These are phyloP conservation scores for Cathartes aura DNA, from an alignment of 2,113 vertebrate genomes.

Conservation along the genomic window DNA sequence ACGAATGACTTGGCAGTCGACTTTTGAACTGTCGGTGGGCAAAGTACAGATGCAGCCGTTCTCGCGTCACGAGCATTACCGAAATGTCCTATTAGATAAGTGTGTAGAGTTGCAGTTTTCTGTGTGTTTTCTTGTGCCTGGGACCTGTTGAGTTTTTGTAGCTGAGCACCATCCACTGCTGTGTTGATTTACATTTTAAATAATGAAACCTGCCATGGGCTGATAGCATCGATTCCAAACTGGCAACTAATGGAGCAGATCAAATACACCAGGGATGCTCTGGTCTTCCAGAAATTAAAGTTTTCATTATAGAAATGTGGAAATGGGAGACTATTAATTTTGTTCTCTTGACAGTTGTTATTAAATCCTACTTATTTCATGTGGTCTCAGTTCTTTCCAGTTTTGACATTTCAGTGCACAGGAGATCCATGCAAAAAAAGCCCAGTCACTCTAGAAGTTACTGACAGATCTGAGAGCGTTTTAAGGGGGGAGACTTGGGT, in stretches of 20 bases:
- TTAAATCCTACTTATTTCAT: constrained; percentile 14
- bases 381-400: not conserved
- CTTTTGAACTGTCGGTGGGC: not conserved
- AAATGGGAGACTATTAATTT: constrained; percentile 26
- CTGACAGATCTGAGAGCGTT: not conserved
- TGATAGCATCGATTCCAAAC: not conserved
- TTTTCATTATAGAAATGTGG: not conserved
- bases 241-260: not conserved
- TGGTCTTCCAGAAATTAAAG: constrained; percentile 32
- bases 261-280: not conserved
- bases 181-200: not conserved
- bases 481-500: not conserved
- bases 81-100: not conserved
- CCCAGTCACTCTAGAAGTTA: not conserved
- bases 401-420: not conserved
- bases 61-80: fast-evolving
- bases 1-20: not conserved
- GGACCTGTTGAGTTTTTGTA: not conserved
- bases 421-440: not conserved
- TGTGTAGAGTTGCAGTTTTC: not conserved
- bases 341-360: constrained; percentile 7
- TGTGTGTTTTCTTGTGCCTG: not conserved
- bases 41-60: not conserved
- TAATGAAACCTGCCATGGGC: not conserved
- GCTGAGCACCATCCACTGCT: fast-evolving